Evolutionary conservation across 1,140 invertebrate species (phyloP), one percentile per base, ranked within the genome.

Genomic region (Pogonomyrmex barbatus): DNA sequence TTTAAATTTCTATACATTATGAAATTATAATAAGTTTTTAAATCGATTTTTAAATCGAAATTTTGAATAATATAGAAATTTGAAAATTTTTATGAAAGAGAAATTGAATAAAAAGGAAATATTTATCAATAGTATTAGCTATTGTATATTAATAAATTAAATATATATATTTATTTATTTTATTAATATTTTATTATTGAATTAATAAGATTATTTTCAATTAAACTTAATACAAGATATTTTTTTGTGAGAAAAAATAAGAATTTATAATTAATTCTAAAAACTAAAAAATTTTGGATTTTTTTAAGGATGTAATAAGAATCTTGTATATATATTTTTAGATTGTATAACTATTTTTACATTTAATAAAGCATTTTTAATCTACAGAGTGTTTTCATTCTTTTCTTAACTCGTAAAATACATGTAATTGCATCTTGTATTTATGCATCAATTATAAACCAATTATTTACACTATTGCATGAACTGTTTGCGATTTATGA

Each of bases 361-460:
- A 47, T 63, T 42, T 63, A 88, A 88, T 88, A 88, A 88, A 88
- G 4, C 39, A 52, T 10, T 70, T 87, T 68, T 85, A 87, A 50
- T 47, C 77, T 58, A 87, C 45, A 45, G 14, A 24, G 4, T 68
- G 3, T 24, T 60, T 54, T 42, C 70, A 65, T 58, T 88, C 50
- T 56, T 36, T 9, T 33, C 4, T 4, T 60, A 82, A 62, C 4
- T 76, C 17, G 47, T 52, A 17, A 58, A 45, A 84, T 65, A 68
- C 73, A 79, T 42, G 62, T 42, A 17, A 78, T 56, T 62, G 10
- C 9, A 56, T 9, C 52, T 39, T 30, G 10, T 45, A 30, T 17
- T 77, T 76, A 33, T 30, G 47, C 12, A 33, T 33, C 8, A 30
- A 24, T 30, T 52, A 52, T 33, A 24, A 63, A 63, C 24, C 50